Conservation (phyloP, 2,797 vertebrate species). For the Gambusia yucatana region DNA sequence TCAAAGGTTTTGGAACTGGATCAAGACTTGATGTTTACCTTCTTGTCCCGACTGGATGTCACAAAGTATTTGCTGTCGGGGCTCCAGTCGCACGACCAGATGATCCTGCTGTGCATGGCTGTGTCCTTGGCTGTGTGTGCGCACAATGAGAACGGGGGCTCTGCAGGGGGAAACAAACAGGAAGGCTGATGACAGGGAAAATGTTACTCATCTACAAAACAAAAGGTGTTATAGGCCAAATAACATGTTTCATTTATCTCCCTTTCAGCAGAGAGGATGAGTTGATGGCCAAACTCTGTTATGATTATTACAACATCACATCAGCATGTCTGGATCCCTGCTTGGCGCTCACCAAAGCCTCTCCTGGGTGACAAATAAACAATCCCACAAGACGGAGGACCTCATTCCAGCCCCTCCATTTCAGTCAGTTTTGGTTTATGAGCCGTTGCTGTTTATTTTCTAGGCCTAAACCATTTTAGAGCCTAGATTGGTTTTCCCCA, state of each 20-base stretch:
- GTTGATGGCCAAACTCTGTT: constrained; percentile 27
- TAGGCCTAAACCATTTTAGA: constrained; percentile 60
- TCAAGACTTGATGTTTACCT: constrained; percentile 79
- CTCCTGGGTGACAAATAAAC: constrained; percentile 52
- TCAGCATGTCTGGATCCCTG: constrained; percentile 30
- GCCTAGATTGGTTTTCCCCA: constrained; percentile 62
- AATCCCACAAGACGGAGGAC: constrained; percentile 50
- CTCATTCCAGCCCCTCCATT: constrained; percentile 50
- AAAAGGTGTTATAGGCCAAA: not conserved
- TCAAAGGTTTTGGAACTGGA: not conserved
- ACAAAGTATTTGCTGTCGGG: constrained; percentile 92
- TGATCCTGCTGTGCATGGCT: constrained; percentile 91
- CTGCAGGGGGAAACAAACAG: constrained; percentile 69
- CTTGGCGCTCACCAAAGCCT: constrained; percentile 29
- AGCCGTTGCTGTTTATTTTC: constrained; percentile 67
- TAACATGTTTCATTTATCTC: constrained; percentile 11
- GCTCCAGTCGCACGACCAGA: constrained; percentile 99
- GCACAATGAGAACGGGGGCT: constrained; percentile 84
- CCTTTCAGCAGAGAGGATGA: constrained; percentile 24
- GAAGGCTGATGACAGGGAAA: not conserved
- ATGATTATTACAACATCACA: constrained; percentile 41
- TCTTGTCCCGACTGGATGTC: constrained; percentile 95
- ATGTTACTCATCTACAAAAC: constrained; percentile 2
- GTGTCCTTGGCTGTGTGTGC: constrained; percentile 88
- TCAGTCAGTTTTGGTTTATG: constrained; percentile 67